phyloP scores from a whole-genome alignment of 2,888 invertebrate species.

The Sarcophaga caerulescens region DNA sequence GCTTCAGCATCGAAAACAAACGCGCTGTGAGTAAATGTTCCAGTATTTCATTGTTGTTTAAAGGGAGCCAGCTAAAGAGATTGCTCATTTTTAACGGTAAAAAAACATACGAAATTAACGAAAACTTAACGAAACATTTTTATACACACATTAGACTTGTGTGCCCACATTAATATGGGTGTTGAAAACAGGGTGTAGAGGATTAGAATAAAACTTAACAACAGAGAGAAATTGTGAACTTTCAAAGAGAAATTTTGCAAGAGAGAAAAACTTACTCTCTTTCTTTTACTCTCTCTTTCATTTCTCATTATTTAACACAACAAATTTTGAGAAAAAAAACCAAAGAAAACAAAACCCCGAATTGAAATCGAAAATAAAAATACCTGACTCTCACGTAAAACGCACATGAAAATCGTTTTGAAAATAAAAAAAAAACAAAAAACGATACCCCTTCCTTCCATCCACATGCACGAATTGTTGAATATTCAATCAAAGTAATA shows the following conservation, averaged over 20 bases:
- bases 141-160: constrained; percentile 15
- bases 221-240: not conserved
- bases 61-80: constrained; percentile 10
- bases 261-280: not conserved
- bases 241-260: not conserved
- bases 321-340: no score
- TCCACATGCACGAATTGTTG: constrained; percentile 61
- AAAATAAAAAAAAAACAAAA: not conserved
- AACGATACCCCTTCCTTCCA: not conserved
- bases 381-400: not conserved
- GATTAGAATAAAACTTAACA: no score
- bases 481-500: constrained; percentile 65
- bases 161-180: not conserved
- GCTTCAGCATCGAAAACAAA: constrained; percentile 23
- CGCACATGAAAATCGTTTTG: not conserved
- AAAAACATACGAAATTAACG: constrained; percentile 47
- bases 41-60: no score
- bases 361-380: no score
- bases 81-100: constrained; percentile 50
- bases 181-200: constrained; percentile 27
- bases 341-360: no score
- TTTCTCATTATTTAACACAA: no score
- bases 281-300: not conserved
- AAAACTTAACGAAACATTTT: constrained; percentile 62
- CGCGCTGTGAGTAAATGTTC: constrained; percentile 16